Evolutionary conservation across 2,797 vertebrate genomes (phyloP).

Genomic region (Cyprinodon diabolis): DNA sequence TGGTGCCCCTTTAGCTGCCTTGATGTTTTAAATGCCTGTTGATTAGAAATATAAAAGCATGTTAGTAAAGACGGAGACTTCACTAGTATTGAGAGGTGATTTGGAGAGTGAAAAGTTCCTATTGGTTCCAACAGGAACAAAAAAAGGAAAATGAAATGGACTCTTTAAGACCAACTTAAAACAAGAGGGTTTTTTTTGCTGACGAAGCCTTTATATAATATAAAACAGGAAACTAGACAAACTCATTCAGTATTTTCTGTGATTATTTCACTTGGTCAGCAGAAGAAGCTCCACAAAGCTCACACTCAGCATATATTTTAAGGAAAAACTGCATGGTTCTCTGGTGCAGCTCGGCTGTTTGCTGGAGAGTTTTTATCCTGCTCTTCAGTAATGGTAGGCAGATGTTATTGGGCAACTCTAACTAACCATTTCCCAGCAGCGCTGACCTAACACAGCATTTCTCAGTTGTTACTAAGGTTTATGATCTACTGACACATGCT

Average conservation of each 20-base stretch:
- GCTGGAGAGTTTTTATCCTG: background rate
- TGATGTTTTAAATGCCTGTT: background rate
- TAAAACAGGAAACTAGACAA: background rate
- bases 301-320: background rate
- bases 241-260: background rate
- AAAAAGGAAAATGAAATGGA: background rate
- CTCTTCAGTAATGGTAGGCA: background rate
- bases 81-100: background rate
- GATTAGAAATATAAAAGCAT: background rate
- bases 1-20: background rate
- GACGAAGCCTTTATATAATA: background rate
- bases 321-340: too few relatives aligned
- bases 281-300: too few relatives aligned
- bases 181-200: background rate
- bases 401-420: background rate
- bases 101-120: background rate
- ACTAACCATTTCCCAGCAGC: slow-evolving; percentile 24
- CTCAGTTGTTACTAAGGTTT: background rate
- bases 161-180: background rate
- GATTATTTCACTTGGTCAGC: background rate
- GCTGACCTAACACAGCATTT: background rate
- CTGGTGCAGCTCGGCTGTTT: background rate
- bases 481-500: slow-evolving; percentile 19
- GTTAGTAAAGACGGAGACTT: background rate
- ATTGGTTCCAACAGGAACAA: background rate